phyloP scores from a whole-genome alignment of 2,113 vertebrate species.

The Bubo blakistoni region DNA sequence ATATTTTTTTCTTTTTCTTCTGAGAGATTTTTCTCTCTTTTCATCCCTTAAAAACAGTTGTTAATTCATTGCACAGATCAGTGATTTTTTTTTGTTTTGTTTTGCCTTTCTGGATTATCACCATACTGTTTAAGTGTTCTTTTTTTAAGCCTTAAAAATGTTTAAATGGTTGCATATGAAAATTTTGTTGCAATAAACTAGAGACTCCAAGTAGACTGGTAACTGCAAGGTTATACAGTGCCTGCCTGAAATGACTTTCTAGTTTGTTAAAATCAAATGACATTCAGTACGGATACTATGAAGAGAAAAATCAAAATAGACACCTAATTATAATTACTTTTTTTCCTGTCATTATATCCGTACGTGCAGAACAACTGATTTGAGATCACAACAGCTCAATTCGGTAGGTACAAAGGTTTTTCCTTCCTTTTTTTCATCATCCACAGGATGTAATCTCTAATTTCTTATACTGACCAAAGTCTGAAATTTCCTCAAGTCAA shows the following conservation, averaged over 20 bases:
- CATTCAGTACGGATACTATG: conserved; percentile 78
- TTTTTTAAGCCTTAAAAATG: background rate
- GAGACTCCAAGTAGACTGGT: conserved; percentile 29
- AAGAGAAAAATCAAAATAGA: conserved; percentile 78
- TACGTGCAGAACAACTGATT: conserved; percentile 76
- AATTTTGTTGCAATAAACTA: conserved; percentile 43
- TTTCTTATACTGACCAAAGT: conserved; percentile 49
- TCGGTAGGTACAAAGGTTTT: conserved; percentile 69
- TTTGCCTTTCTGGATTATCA: background rate
- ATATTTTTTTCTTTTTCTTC: background rate
- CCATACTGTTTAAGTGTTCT: background rate
- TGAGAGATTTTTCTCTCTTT: background rate
- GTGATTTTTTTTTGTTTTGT: background rate
- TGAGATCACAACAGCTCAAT: conserved; percentile 67
- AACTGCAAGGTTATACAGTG: conserved; percentile 47
- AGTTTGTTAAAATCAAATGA: conserved; percentile 77
- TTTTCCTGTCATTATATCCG: conserved; percentile 71
- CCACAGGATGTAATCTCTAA: conserved; percentile 39
- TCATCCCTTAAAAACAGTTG: background rate
- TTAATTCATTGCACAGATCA: background rate
- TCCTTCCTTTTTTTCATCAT: conserved; percentile 63
- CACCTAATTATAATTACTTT: conserved; percentile 79
- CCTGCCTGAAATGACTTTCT: conserved; percentile 67
- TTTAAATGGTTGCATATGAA: conserved; percentile 42
- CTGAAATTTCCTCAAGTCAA: conserved; percentile 23